A percentile compares a stretch with the other conserved stretches of the same genome.
Conservation (phyloP, 2,888 invertebrate species). For the Crossocerus cetratus region DNA sequence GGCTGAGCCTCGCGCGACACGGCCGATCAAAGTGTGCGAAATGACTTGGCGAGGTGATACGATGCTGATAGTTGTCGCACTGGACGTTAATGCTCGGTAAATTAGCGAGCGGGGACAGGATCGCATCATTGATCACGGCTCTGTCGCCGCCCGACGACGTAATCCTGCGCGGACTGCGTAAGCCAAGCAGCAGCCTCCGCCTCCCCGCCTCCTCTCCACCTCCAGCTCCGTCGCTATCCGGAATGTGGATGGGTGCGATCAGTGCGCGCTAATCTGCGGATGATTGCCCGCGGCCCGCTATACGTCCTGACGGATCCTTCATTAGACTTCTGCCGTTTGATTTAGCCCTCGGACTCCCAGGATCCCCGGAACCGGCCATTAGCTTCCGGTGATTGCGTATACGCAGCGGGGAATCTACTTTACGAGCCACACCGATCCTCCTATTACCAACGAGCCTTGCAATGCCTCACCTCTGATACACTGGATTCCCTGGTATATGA, state of each 20-base stretch:
- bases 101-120: conserved; percentile 20
- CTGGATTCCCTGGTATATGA: too few relatives aligned
- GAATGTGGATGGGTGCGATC: background rate
- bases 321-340: conserved; percentile 34
- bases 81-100: conserved; percentile 24
- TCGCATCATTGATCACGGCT: conserved; percentile 28
- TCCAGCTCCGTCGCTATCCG: background rate
- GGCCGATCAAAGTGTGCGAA: too few relatives aligned
- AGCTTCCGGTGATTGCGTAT: background rate
- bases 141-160: conserved; percentile 21
- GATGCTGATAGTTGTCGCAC: background rate
- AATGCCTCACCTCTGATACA: too few relatives aligned
- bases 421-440: too few relatives aligned
- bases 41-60: too few relatives aligned
- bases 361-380: conserved; percentile 11
- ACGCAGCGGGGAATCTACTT: too few relatives aligned
- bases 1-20: background rate
- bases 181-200: conserved; percentile 29
- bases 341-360: conserved; percentile 23
- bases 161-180: conserved; percentile 18
- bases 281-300: conserved; percentile 18
- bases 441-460: too few relatives aligned
- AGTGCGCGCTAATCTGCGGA: conserved; percentile 17
- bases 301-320: conserved; percentile 30
- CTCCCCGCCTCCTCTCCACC: too few relatives aligned